Conservation (phyloP, 2,888 invertebrate genomes). For the Scaptomyza caliginosa region DNA sequence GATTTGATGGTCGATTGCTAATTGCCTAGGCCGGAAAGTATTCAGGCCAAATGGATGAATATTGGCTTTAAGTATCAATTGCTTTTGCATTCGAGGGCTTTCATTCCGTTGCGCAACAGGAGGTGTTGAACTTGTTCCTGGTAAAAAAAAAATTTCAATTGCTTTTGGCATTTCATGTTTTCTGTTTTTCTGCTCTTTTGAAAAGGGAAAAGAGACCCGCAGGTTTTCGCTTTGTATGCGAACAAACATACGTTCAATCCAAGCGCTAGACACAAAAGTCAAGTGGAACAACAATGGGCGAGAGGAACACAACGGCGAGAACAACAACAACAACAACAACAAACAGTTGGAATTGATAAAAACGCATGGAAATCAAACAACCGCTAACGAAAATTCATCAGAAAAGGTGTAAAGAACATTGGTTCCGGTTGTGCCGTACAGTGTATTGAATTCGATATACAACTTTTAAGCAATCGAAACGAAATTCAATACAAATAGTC, state of each 20-base stretch:
- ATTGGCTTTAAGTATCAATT: conserved; percentile 36
- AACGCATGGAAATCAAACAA: conserved; percentile 37
- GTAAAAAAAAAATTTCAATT: background rate
- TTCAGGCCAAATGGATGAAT: conserved; percentile 25
- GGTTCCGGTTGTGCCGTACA: too few relatives aligned
- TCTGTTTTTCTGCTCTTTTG: too few relatives aligned
- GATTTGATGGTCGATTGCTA: conserved; percentile 50
- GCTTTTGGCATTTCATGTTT: background rate
- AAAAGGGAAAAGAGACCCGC: background rate
- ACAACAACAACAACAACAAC: conserved; percentile 14
- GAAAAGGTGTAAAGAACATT: background rate
- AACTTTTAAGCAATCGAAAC: background rate
- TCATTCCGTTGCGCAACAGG: background rate
- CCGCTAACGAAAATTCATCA: conserved; percentile 21
- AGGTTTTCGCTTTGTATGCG: conserved; percentile 9
- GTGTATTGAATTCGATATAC: conserved; percentile 10
- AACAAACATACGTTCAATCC: too few relatives aligned
- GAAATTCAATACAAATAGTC: background rate
- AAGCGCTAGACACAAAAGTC: conserved; percentile 24
- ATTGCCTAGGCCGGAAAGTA: conserved; percentile 21
- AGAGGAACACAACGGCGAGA: conserved; percentile 18
- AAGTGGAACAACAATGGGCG: conserved; percentile 29
- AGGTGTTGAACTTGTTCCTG: too few relatives aligned
- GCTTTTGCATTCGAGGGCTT: background rate
- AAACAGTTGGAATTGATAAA: conserved; percentile 27